phyloP scores from a whole-genome alignment of 2,888 invertebrate species.

The Lithophane leautieri region DNA sequence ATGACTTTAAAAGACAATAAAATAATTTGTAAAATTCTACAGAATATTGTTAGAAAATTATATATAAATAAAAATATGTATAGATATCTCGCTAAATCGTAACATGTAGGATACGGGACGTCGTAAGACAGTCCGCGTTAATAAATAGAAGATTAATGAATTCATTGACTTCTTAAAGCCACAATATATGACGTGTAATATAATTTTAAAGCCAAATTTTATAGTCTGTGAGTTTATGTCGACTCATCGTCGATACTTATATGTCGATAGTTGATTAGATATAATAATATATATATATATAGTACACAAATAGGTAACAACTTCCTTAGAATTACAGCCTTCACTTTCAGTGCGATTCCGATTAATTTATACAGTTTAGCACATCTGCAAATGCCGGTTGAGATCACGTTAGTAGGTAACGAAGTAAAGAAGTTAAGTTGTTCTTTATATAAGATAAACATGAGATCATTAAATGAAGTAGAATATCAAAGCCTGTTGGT shows the following conservation, averaged over 20 bases:
- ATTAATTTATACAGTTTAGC: constrained; percentile 60
- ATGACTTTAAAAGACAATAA: constrained; percentile 83
- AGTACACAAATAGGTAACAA: constrained; percentile 89
- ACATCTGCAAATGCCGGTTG: constrained; percentile 52
- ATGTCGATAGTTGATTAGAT: constrained; percentile 87
- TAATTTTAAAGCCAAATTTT: constrained; percentile 90
- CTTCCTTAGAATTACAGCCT: constrained; percentile 86
- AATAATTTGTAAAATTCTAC: constrained; percentile 88
- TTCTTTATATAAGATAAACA: constrained; percentile 26
- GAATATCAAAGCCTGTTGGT: constrained; percentile 44
- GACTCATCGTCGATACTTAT: constrained; percentile 86
- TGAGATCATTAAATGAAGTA: constrained; percentile 43
- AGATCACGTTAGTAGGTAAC: constrained; percentile 50
- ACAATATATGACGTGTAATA: constrained; percentile 86
- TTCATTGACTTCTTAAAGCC: constrained; percentile 89
- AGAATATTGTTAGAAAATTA: constrained; percentile 89
- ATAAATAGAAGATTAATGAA: constrained; percentile 86
- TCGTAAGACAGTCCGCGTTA: constrained; percentile 71
- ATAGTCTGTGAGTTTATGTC: constrained; percentile 90
- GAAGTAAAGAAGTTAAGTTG: constrained; percentile 44
- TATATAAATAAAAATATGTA: constrained; percentile 85
- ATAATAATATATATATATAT: constrained; percentile 86
- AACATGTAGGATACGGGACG: constrained; percentile 78
- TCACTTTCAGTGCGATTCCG: constrained; percentile 74
- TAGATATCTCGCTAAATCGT: constrained; percentile 84